These are phyloP conservation scores for Peromyscus aztecus DNA, from an alignment of 2,797 vertebrate species.

Conservation along the genomic window DNA sequence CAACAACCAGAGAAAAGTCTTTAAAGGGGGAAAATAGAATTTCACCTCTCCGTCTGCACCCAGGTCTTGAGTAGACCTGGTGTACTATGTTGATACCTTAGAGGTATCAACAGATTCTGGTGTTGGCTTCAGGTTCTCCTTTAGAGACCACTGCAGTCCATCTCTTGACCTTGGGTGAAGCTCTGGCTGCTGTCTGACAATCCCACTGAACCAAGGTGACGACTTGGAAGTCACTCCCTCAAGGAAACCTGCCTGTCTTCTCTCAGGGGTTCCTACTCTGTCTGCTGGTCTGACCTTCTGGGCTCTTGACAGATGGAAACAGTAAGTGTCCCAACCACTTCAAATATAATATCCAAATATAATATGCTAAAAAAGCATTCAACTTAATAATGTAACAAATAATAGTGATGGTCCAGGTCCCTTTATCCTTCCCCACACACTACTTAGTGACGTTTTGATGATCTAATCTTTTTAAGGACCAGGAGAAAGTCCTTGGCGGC, in stretches of 20 bases:
- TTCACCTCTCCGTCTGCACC: neutral
- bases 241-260: neutral
- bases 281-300: neutral
- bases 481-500: neutral
- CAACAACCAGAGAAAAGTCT: neutral
- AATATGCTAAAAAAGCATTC: neutral
- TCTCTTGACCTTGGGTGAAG: fast-evolving
- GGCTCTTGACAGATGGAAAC: neutral
- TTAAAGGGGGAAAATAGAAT: neutral
- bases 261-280: neutral
- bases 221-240: neutral
- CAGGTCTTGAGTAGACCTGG: neutral
- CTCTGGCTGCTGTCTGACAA: neutral
- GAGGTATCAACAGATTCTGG: neutral
- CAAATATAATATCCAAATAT: neutral
- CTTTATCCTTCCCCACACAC: neutral
- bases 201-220: fast-evolving
- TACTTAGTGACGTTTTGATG: neutral
- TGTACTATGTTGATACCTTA: no score
- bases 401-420: neutral
- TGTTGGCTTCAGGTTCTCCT: neutral
- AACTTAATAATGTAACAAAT: neutral
- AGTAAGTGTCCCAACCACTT: neutral
- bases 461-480: neutral
- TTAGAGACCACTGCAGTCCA: neutral